These are phyloP conservation scores for Caenorhabditis imperialis DNA, from an alignment of 2,888 invertebrate species.

Conservation along the genomic window DNA sequence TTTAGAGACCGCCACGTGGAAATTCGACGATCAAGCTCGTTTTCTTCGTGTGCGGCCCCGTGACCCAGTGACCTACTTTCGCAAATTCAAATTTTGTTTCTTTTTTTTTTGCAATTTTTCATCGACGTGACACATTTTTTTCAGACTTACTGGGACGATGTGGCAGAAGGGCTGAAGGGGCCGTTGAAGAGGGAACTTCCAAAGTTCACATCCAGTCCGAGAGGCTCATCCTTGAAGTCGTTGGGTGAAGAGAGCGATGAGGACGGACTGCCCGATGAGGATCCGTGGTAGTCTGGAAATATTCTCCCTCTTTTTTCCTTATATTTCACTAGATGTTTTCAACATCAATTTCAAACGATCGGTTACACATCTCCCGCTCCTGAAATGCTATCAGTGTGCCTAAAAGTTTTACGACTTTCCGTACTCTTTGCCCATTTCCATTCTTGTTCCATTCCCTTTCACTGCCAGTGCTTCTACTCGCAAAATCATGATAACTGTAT, in stretches of 20 bases:
- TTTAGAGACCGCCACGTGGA: slow-evolving; percentile 13
- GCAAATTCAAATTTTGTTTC: slow-evolving; percentile 11
- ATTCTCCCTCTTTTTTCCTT: no score
- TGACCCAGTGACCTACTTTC: slow-evolving; percentile 36
- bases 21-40: not conserved
- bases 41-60: slow-evolving; percentile 2
- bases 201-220: slow-evolving; percentile 59
- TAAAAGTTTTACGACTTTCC: no score
- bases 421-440: no score
- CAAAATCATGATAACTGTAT: slow-evolving; percentile 11
- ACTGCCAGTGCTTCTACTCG: not conserved
- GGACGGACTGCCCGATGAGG: slow-evolving; percentile 65
- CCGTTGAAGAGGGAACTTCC: slow-evolving; percentile 43
- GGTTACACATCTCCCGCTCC: no score
- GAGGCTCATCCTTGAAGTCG: slow-evolving; percentile 62
- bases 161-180: slow-evolving; percentile 58
- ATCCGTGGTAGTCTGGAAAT: slow-evolving; percentile 67
- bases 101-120: slow-evolving; percentile 3
- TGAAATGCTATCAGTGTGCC: no score
- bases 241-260: slow-evolving; percentile 65
- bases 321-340: slow-evolving; percentile 1
- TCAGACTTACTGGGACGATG: slow-evolving; percentile 58
- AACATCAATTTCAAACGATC: no score
- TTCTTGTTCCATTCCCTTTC: not conserved
- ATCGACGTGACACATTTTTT: not conserved